Base-by-base conservation (phyloP, 2,888 invertebrate species). In the Plagodis dolabraria region DNA sequence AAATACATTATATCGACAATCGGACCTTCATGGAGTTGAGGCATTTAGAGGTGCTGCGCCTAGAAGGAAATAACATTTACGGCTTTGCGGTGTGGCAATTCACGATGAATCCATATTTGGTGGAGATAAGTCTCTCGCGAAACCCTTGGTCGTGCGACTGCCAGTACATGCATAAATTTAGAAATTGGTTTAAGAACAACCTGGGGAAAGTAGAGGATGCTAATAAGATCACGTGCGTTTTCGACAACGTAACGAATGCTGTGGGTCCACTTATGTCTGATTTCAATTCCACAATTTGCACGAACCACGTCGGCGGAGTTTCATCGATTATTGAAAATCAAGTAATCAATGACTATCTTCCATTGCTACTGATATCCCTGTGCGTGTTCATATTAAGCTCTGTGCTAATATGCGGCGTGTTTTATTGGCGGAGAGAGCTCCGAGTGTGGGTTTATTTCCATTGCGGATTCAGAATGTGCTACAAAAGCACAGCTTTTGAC, bases 111-210 rank as follows among this genome's bases (percentile, higher is more conserved):
- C 96, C 97, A 33, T 97, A 97, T 89, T 94, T 98, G 77, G 96
- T 96, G n/a, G 96, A 96, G 86, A 96, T 98, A 74, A 96, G 96
- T 55, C 93, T 98, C 67, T 94, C 96, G 58, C 95, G 95, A 74
- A 98, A 98, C 85, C 96, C 96, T 51, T 98, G 98, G 98, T 96
- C 96, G 67, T 98, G 98, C 87, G 97, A 97, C 82, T 98, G 98
- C 89, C 94, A 95, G 73, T 98, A 96, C 85, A 89, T 97, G 75
- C 95, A 96, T 72, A 95, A 95, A 80, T 96, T 96, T 80, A 95
- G 96, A 75, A 94, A 94, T 71, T 98, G 97, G 95, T 94, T 98
- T 79, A 95, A 95, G 74, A 94, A 95, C 63, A 96, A 96, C 84
- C 93, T 95, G 48, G 96, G 95, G 61, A 97, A 97, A 93, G 96